A percentile compares a stretch with the other conserved stretches of the same genome.
phyloP scores from a whole-genome alignment of 2,797 vertebrate genomes.

The Choloepus didactylus region DNA sequence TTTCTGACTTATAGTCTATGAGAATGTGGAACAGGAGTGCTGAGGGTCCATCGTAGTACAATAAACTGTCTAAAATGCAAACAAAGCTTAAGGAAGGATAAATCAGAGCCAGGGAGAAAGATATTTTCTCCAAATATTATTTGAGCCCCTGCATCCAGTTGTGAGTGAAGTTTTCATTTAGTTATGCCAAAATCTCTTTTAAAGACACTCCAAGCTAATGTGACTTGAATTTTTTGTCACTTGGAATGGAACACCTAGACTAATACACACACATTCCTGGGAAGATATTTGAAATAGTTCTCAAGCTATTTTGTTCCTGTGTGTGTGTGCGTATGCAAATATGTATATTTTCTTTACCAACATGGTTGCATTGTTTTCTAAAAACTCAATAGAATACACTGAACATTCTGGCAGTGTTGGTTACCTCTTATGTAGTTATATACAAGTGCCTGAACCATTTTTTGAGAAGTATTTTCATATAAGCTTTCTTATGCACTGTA shows the following conservation, averaged over 20 bases:
- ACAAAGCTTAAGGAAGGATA: neutral
- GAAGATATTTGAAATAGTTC: neutral
- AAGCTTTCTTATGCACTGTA: neutral
- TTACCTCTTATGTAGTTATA: neutral
- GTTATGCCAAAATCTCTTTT: neutral
- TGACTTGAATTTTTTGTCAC: neutral
- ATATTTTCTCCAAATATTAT: neutral
- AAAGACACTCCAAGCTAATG: neutral
- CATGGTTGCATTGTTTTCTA: neutral
- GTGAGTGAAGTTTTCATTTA: neutral
- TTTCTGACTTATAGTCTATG: neutral
- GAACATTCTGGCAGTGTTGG: neutral
- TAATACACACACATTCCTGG: neutral
- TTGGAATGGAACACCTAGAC: neutral
- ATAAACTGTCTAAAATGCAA: neutral
- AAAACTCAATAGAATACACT: neutral
- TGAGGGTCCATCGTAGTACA: neutral
- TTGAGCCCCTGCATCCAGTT: neutral
- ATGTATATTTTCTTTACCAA: neutral
- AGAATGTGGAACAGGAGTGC: neutral
- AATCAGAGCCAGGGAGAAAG: neutral
- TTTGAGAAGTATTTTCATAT: neutral
- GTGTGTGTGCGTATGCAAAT: neutral
- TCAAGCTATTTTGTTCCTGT: neutral
- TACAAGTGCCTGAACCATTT: neutral